Base-by-base conservation (phyloP, 2,113 vertebrate genomes). In the Rallus limicola region DNA sequence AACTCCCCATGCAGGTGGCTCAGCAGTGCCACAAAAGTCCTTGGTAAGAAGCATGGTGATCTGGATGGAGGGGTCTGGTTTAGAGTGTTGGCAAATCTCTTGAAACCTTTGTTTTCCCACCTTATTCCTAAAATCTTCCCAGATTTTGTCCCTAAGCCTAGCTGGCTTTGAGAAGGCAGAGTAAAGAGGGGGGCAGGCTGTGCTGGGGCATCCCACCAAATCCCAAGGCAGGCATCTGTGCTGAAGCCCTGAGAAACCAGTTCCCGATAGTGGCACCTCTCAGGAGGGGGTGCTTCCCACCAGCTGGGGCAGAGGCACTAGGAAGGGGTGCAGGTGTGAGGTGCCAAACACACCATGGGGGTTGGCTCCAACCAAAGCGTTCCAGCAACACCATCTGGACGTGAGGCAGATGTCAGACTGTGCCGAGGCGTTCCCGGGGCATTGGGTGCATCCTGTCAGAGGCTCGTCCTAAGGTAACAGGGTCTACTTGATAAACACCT, bases 401-500 rank as follows among this genome's bases (percentile, higher is more conserved):
- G 10, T 0, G 0, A 40, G 34, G 21, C 44, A 72, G 86, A 13
- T 2, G 0, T 42, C 0, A 2, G 63, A 33, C 64, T 55, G 69
- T 60, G 86, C 40, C 0, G 0, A 86, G 29, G 44, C 5, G 1
- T 48, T 85, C 36, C 62, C 0, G 1, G 65, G 29, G 33, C 0
- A 0, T 8, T 38, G 60, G 48, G 52, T 64, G 36, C 67, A 29
- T 63, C n/a, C 46, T 69, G 68, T 40, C 75, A 90, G 77, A 52
- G 31, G 21, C 56, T 79, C 86, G 75, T 88, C 80, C 72, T 33
- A 13, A 29, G 29, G 65, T 82, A 42, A 70, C 46, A 31, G 65
- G n/a, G 48, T 93, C 65, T 82, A 44, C 44, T 90, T 13, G 16
- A 71, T 71, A 88, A 95, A 95, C 86, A 95, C 91, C 83, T 91